Conservation (phyloP, 2,113 vertebrate species). For the Fulica atra region DNA sequence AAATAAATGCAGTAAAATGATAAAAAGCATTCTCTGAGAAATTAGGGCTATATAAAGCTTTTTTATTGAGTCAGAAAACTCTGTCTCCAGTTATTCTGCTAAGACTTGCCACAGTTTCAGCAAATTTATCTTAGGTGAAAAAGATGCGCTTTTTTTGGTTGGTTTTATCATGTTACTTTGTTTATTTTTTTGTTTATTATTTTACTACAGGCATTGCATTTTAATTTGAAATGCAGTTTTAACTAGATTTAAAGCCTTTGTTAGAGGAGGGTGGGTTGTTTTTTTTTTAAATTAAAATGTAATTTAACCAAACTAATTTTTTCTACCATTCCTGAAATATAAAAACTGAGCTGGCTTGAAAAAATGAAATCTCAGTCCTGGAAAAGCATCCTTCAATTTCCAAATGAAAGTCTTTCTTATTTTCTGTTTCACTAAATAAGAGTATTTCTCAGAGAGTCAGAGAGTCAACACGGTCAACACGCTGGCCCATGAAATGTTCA, state of each 20-base stretch:
- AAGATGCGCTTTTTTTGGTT: too few relatives aligned
- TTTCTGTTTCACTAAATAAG: neutral
- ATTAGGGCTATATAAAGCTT: neutral
- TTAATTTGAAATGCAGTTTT: neutral
- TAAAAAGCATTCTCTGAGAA: neutral
- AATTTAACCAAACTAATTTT: neutral
- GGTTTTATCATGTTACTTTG: neutral
- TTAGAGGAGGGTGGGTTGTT: neutral
- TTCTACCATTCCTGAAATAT: neutral
- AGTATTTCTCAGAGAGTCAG: neutral
- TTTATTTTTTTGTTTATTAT: too few relatives aligned
- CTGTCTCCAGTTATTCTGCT: neutral
- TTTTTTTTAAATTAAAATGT: neutral
- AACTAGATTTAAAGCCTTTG: neutral
- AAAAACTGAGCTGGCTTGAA: neutral
- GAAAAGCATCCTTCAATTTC: neutral
- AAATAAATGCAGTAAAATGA: neutral
- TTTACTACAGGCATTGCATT: neutral
- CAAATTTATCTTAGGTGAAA: neutral
- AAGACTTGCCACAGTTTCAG: neutral
- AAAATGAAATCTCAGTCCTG: neutral
- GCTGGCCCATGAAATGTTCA: neutral
- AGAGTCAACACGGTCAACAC: neutral
- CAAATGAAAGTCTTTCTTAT: neutral
- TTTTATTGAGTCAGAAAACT: neutral